Percentiles rank a stretch among this genome's conserved stretches.
These are phyloP conservation scores for Pagrus major DNA, from an alignment of 2,113 vertebrate species.

Conservation along the genomic window DNA sequence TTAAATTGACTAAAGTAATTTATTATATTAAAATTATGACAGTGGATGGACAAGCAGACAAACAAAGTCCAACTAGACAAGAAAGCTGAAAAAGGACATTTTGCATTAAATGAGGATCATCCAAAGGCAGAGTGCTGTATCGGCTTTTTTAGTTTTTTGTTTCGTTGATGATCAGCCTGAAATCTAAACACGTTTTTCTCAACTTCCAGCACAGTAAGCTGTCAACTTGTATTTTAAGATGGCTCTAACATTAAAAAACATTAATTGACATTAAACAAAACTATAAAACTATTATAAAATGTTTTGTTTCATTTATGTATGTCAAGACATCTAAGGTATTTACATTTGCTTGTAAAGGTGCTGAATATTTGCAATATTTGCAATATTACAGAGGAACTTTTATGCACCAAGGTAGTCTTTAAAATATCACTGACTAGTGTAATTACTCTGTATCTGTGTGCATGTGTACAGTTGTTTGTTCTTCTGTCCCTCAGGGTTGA, in stretches of 20 bases:
- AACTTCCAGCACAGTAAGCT: background rate
- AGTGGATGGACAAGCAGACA: too few relatives aligned
- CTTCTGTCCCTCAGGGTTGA: constrained; percentile 26
- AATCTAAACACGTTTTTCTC: too few relatives aligned
- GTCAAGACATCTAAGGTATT: background rate
- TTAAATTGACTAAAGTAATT: background rate
- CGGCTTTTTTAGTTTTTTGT: too few relatives aligned
- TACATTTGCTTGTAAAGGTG: background rate
- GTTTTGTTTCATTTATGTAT: background rate
- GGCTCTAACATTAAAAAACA: too few relatives aligned
- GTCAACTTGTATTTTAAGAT: background rate
- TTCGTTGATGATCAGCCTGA: too few relatives aligned
- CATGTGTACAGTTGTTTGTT: constrained; percentile 14
- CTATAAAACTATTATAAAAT: background rate
- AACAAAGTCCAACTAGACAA: too few relatives aligned
- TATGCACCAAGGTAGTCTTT: background rate
- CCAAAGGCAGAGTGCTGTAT: too few relatives aligned
- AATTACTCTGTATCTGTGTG: background rate
- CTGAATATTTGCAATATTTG: background rate
- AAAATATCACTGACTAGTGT: background rate
- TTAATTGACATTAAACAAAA: background rate
- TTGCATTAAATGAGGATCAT: background rate
- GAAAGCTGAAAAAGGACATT: background rate
- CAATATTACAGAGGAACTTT: background rate
- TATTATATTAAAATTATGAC: background rate